Base-by-base conservation (phyloP, 2,797 vertebrate genomes). In the Notolabrus celidotus region DNA sequence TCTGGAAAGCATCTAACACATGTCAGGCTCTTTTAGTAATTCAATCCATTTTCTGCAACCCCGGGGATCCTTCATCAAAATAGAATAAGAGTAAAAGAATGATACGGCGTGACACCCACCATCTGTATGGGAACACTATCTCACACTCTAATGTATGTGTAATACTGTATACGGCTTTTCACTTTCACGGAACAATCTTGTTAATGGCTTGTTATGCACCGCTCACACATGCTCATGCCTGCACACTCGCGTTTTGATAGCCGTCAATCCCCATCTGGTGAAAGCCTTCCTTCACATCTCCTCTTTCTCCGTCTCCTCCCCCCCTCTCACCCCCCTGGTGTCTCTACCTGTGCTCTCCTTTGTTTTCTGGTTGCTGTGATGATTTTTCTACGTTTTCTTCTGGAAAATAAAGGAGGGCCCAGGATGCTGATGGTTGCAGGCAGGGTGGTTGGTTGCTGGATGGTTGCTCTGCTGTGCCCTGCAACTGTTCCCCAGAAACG, bases 51-150 rank as follows among this genome's bases (percentile, higher is more conserved):
- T 60, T 55, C 36, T 63, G 19, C 15, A 57, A 23, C 23, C 57
- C 2, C 29, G 11, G 43, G 46, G 22, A 50, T 54, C 33, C 45
- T 38, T 22, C 34, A 64, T 76, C 14, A 57, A 73, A 47, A 58
- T 34, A 67, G 25, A 72, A 36, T 19, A 20, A 64, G 27, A 61
- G 53, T 46, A 7, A 14, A 64, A 15, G 41, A 61, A 16, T 38
- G 50, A 41, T 54, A 61, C 27, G 9, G 23, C 22, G 45, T 46
- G 53, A 43, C 56, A 52, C 33, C 60, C 4, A 50, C 53, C 72
- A 75, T 75, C 70, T 83, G 71, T 56, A 63, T 20, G 51, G 38
- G 19, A 74, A 61, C 39, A 67, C n/a, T 52, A 45, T 69, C 10
- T 31, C 47, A 41, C 54, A 56, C 19, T 63, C 6, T 12, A 34